A percentile compares a stretch with the other conserved stretches of the same genome.
phyloP scores from a whole-genome alignment of 1,140 invertebrate species.

The Drosophila ambigua region DNA sequence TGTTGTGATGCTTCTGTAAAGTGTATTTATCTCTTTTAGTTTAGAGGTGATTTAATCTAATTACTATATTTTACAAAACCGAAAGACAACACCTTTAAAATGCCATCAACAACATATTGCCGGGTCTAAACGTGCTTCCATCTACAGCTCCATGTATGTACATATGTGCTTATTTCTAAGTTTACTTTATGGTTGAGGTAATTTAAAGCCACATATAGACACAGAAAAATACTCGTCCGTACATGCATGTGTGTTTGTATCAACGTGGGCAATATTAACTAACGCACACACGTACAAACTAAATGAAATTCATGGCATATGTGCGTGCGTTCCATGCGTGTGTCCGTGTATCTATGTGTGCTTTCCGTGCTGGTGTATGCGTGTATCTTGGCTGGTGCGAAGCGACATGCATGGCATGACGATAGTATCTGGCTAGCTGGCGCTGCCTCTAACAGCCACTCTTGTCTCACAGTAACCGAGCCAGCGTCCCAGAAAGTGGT shows the following conservation, averaged over 20 bases:
- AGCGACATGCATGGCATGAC: slow-evolving; percentile 72
- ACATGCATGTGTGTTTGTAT: slow-evolving; percentile 8
- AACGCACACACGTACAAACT: slow-evolving; percentile 77
- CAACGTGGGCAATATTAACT: slow-evolving; percentile 76
- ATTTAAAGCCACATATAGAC: slow-evolving; percentile 62
- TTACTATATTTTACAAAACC: slow-evolving; percentile 56
- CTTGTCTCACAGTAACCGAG: slow-evolving; percentile 42
- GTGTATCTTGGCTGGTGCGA: slow-evolving; percentile 41
- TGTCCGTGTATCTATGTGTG: slow-evolving; percentile 20
- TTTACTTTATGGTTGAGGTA: slow-evolving; percentile 76
- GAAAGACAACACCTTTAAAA: slow-evolving; percentile 54
- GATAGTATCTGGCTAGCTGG: slow-evolving; percentile 66
- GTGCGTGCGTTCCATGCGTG: slow-evolving; percentile 69
- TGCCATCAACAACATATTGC: slow-evolving; percentile 69
- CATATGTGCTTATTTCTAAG: slow-evolving; percentile 25
- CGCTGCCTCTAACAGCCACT: slow-evolving; percentile 54
- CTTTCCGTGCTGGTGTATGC: slow-evolving; percentile 26
- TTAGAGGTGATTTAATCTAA: slow-evolving; percentile 45
- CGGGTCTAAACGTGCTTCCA: not conserved
- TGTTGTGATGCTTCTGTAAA: not conserved
- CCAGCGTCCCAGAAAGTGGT: slow-evolving; percentile 62
- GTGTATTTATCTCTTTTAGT: not conserved
- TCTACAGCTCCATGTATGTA: slow-evolving; percentile 5
- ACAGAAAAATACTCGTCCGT: slow-evolving; percentile 26
- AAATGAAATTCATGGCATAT: slow-evolving; percentile 83